Evolutionary conservation across 2,113 vertebrate species (phyloP).

Genomic region (Festucalex cinctus): DNA sequence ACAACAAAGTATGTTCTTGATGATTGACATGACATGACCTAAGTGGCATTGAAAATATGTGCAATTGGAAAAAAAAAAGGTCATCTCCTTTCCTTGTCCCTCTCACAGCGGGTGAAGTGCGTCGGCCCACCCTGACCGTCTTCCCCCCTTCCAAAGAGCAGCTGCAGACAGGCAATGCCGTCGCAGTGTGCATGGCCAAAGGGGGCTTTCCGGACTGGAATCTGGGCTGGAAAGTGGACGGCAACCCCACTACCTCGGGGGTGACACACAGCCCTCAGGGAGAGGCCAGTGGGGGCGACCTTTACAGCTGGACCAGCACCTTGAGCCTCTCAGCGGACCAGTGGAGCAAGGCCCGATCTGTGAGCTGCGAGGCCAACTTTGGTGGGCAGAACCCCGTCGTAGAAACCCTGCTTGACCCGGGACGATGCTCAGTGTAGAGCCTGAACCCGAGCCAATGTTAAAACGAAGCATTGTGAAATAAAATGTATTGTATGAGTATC

Average conservation of each 20-base stretch:
- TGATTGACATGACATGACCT: not conserved
- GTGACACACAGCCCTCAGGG: slow-evolving; percentile 17
- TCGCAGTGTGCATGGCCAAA: slow-evolving; percentile 2
- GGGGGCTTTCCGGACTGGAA: slow-evolving; percentile 2
- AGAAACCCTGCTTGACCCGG: not conserved
- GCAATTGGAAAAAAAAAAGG: not conserved
- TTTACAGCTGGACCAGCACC: slow-evolving; percentile 25
- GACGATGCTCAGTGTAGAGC: not conserved
- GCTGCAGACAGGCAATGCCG: not conserved
- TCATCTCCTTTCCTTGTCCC: not conserved
- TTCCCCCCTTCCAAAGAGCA: slow-evolving; percentile 6
- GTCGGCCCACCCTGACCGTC: slow-evolving; percentile 5
- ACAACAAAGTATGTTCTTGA: not conserved
- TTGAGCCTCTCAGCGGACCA: slow-evolving; percentile 6
- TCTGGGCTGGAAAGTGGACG: slow-evolving; percentile 21
- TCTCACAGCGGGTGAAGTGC: not conserved
- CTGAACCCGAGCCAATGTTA: not conserved
- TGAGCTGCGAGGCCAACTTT: slow-evolving; percentile 3
- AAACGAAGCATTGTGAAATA: not conserved
- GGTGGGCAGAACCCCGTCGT: not conserved
- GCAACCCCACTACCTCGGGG: not conserved
- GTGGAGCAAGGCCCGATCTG: not conserved
- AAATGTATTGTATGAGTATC: not conserved
- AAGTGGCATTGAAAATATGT: not conserved
- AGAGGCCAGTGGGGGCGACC: slow-evolving; percentile 1